A percentile compares a stretch with the other conserved stretches of the same genome.
Conservation (phyloP, 2,113 vertebrate species). For the Empidonax alnorum region DNA sequence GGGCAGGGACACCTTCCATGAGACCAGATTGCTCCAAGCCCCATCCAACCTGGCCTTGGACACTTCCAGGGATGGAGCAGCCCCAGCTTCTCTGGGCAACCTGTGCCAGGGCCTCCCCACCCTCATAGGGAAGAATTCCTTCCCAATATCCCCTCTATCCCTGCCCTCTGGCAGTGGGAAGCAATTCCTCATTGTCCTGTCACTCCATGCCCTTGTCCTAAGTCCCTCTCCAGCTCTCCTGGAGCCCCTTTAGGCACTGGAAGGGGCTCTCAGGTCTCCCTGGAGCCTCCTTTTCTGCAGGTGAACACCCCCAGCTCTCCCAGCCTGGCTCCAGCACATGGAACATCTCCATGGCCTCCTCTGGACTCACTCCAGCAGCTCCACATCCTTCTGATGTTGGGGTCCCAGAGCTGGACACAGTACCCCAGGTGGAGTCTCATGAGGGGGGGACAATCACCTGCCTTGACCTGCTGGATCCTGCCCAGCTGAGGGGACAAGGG, state of each 20-base stretch:
- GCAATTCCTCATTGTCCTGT: not conserved
- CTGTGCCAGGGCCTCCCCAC: not conserved
- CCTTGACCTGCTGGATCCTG: not conserved
- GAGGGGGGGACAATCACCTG: not conserved
- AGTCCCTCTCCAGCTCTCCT: not conserved
- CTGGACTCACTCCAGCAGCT: not conserved
- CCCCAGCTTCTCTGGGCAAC: not conserved
- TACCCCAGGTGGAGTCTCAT: not conserved
- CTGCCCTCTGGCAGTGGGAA: not conserved
- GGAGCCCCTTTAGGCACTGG: not conserved
- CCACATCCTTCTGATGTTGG: not conserved
- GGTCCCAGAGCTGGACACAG: not conserved
- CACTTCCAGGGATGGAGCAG: not conserved
- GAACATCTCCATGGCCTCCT: not conserved
- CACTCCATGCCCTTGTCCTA: accelerated
- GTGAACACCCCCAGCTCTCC: not conserved
- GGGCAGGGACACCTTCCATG: not conserved
- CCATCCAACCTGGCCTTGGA: accelerated
- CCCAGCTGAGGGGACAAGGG: not conserved
- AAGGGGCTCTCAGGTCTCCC: not conserved
- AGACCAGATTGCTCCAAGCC: accelerated
- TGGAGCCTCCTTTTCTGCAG: not conserved
- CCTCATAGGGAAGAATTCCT: not conserved
- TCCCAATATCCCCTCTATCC: not conserved
- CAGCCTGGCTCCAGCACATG: not conserved